Conservation (phyloP, 2,888 invertebrate genomes). For the Melinopterus prodromus region DNA sequence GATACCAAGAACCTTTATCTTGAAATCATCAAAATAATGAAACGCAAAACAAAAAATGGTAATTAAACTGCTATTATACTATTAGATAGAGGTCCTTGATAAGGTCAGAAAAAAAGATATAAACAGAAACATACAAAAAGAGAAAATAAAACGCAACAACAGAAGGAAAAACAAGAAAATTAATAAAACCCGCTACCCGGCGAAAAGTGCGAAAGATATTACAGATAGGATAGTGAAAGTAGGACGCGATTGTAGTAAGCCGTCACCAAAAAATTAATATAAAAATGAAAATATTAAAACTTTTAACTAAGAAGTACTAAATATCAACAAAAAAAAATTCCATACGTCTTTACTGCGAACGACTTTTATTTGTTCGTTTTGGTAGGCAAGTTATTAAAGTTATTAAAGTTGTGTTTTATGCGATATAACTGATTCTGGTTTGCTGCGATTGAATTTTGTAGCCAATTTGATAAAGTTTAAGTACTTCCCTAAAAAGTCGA, state of each 20-base stretch:
- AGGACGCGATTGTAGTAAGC: conserved; percentile 1
- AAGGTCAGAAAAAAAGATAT: not conserved
- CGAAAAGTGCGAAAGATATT: conserved; percentile 33
- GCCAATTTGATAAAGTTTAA: too few species aligned
- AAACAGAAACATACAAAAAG: conserved; percentile 18
- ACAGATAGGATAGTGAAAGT: conserved; percentile 35
- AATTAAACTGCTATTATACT: not conserved
- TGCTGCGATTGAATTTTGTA: too few species aligned
- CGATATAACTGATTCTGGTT: not conserved
- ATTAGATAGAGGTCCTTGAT: not conserved
- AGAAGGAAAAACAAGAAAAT: conserved; percentile 33
- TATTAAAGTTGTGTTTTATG: not conserved
- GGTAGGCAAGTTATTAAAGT: not conserved
- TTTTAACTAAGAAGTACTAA: not conserved
- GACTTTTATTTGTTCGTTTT: not conserved
- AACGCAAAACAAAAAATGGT: conserved; percentile 17
- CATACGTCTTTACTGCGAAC: not conserved
- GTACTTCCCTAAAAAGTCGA: too few species aligned
- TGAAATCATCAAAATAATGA: conserved; percentile 23
- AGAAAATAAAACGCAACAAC: conserved; percentile 30
- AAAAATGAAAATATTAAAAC: not conserved
- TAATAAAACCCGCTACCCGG: conserved; percentile 22
- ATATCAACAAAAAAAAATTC: not conserved
- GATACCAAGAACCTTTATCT: conserved; percentile 20
- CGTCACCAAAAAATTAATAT: not conserved